Conservation (phyloP, 2,888 invertebrate genomes). For the Drosophila mimica region DNA sequence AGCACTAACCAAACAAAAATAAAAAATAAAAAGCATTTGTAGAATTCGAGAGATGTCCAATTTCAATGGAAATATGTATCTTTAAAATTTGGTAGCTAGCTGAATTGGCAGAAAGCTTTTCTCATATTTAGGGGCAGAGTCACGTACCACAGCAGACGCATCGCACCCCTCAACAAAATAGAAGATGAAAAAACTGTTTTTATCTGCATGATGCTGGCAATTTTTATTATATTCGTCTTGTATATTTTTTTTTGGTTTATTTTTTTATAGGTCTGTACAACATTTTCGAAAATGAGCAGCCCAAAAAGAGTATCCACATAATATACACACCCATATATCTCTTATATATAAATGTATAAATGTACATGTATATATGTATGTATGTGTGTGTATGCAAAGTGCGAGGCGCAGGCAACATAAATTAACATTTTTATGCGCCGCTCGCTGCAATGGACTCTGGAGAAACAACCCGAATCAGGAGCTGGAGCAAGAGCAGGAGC, state of each 20-base stretch:
- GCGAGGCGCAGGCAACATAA: conserved; percentile 73
- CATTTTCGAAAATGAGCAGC: conserved; percentile 57
- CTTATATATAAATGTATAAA: conserved; percentile 23
- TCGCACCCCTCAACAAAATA: conserved; percentile 22
- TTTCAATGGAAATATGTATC: conserved; percentile 26
- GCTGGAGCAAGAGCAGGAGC: background rate
- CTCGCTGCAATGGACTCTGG: conserved; percentile 71
- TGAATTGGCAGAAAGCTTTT: conserved; percentile 48
- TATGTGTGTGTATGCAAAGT: conserved; percentile 61
- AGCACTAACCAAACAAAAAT: background rate
- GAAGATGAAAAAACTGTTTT: conserved; percentile 42
- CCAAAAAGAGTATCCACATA: conserved; percentile 25
- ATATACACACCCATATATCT: conserved; percentile 26
- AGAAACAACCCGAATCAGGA: conserved; percentile 20
- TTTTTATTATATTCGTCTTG: conserved; percentile 35
- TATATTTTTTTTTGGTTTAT: background rate
- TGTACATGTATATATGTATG: conserved; percentile 1
- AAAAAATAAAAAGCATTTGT: background rate
- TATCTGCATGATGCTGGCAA: conserved; percentile 54
- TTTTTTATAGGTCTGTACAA: conserved; percentile 32
- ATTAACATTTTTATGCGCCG: conserved; percentile 79
- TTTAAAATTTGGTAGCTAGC: conserved; percentile 25
- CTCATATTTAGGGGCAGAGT: conserved; percentile 60
- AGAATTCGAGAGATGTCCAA: conserved; percentile 5
- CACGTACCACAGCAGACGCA: conserved; percentile 61